Conservation (phyloP, 2,113 vertebrate genomes). For the Andinoacara biseriatus region DNA sequence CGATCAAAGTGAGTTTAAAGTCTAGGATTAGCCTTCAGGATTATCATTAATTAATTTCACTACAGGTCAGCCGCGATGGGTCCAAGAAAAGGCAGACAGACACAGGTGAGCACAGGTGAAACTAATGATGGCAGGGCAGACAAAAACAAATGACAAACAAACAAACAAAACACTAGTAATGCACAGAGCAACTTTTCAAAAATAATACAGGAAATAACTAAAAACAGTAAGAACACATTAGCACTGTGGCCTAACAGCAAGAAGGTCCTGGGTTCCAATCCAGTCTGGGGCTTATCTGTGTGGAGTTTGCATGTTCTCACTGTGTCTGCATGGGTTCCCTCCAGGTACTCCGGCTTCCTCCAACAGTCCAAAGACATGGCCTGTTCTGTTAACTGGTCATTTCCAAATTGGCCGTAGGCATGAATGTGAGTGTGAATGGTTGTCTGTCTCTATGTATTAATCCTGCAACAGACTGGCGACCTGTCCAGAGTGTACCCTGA, state of each 20-base stretch:
- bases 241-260: neutral
- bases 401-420: rapidly evolving
- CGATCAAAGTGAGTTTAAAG: neutral
- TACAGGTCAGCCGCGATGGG: neutral
- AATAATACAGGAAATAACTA: neutral
- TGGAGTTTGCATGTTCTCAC: neutral
- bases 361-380: neutral
- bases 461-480: rapidly evolving
- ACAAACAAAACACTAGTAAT: neutral
- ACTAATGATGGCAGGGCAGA: too few species aligned
- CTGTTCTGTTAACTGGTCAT: neutral
- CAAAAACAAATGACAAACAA: too few species aligned
- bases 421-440: neutral
- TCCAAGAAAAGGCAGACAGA: neutral
- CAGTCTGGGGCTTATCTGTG: neutral
- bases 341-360: too few species aligned
- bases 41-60: conserved; percentile 9
- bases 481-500: too few species aligned
- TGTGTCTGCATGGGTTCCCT: neutral
- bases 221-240: too few species aligned
- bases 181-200: neutral
- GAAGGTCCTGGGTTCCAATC: neutral
- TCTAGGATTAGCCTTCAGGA: neutral
- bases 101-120: too few species aligned
- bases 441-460: neutral